A percentile compares a stretch with the other conserved stretches of the same genome.
phyloP scores from a whole-genome alignment of 2,113 vertebrate species.

The Rhinolophus ferrumequinum region DNA sequence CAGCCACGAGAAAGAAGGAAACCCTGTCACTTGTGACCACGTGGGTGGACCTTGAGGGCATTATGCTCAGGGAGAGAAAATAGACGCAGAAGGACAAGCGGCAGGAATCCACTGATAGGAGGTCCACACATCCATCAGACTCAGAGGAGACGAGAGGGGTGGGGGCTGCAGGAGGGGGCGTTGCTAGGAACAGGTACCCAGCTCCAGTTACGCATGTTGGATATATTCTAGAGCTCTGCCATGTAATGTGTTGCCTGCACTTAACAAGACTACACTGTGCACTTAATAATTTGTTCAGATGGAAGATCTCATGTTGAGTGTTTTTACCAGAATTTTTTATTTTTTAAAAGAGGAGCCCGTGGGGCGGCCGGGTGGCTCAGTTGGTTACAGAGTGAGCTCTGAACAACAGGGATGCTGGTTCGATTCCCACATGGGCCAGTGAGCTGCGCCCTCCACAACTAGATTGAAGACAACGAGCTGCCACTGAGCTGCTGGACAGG shows the following conservation, averaged over 20 bases:
- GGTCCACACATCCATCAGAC: background rate
- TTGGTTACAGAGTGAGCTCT: no score
- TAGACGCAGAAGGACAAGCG: background rate
- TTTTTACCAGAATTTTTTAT: no score
- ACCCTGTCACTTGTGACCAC: background rate
- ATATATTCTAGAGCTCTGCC: background rate
- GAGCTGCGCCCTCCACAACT: no score
- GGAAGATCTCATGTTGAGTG: background rate
- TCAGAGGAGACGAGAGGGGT: no score
- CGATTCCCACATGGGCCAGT: no score
- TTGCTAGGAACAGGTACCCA: background rate
- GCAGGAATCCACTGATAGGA: rapidly evolving
- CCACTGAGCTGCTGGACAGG: no score
- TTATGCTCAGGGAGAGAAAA: rapidly evolving
- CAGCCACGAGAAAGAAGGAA: rapidly evolving
- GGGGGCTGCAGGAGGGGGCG: background rate
- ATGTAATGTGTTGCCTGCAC: background rate
- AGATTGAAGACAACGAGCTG: no score
- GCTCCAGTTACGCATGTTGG: no score
- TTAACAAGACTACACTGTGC: background rate
- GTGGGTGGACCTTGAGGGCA: rapidly evolving
- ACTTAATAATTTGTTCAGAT: background rate
- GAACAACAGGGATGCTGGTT: no score
- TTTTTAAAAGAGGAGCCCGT: no score
- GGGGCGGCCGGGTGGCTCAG: no score